Conservation (phyloP, 2,888 invertebrate species). For the Acanthosepion esculentum region DNA sequence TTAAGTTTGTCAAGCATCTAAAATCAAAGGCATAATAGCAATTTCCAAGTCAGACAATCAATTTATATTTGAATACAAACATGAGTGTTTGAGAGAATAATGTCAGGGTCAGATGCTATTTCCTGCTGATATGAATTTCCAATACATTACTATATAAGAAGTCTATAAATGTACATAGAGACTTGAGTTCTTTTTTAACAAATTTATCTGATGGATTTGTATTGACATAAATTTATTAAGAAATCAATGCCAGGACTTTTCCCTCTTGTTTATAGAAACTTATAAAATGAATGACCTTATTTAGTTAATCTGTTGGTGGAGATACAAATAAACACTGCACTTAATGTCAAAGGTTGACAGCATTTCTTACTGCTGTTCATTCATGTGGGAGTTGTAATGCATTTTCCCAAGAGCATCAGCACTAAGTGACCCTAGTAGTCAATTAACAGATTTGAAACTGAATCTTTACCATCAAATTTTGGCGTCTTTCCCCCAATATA, state of each 20-base stretch:
- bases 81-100: neutral
- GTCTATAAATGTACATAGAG: neutral
- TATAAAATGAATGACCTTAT: neutral
- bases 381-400: neutral
- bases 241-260: neutral
- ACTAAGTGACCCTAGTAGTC: neutral
- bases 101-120: neutral
- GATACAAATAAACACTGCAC: neutral
- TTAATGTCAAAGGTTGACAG: neutral
- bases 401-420: neutral
- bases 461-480: neutral
- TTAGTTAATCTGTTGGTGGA: neutral
- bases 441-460: neutral
- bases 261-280: neutral
- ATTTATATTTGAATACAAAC: neutral
- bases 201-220: neutral
- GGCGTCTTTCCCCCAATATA: neutral
- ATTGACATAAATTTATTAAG: neutral
- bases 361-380: neutral
- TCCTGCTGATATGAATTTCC: neutral
- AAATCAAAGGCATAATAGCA: neutral
- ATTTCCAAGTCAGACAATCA: neutral
- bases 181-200: neutral
- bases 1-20: neutral
- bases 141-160: neutral